Evolutionary conservation across 1,140 invertebrate species (phyloP), one percentile per base, ranked within the genome.

Genomic region (Ceratina australensis): DNA sequence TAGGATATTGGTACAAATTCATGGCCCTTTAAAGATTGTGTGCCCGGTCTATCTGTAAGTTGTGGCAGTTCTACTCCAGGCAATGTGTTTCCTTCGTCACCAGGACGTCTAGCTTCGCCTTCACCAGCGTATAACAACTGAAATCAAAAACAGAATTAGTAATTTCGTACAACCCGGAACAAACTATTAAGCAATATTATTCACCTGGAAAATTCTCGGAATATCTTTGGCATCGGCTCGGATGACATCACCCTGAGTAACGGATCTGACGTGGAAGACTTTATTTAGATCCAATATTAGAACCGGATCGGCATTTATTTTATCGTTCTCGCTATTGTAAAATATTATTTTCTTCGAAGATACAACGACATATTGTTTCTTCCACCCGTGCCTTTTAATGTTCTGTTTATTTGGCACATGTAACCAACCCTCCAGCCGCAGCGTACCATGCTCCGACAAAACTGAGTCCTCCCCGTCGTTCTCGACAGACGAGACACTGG

Each of bases 171-270:
- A 1, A 0, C 24, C 18, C 57, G 50, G 20, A n/a, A 16, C 1
- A 57, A 24, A 60, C 24, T 28, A 22, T 15, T 20, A 2, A 12
- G 24, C 12, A n/a, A 26, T 56, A 54, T 50, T 47, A 59, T 50
- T 85, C 91, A 96, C 95, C 94, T 99, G 98, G 93, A 99, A 99
- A 93, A 99, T 99, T 92, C 98, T 96, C 87, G 98, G 98, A 93
- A 99, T 98, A 94, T 99, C 98, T 95, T 98, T 98, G 91, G 97
- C 97, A 94, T 99, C 98, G 71, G 98, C 98, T 91, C 98, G 95
- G 90, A 99, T 98, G 79, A 99, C 98, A 95, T 99, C 98, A 87
- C 98, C 98, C 93, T 99, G 98, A 71, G 98, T 99, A 66, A 99
- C 98, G 77, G 98, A 97, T 85, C 98, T 95, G 76, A 99, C 98